phyloP scores from a whole-genome alignment of 2,888 invertebrate species.

The Chloroclystis v-ata region DNA sequence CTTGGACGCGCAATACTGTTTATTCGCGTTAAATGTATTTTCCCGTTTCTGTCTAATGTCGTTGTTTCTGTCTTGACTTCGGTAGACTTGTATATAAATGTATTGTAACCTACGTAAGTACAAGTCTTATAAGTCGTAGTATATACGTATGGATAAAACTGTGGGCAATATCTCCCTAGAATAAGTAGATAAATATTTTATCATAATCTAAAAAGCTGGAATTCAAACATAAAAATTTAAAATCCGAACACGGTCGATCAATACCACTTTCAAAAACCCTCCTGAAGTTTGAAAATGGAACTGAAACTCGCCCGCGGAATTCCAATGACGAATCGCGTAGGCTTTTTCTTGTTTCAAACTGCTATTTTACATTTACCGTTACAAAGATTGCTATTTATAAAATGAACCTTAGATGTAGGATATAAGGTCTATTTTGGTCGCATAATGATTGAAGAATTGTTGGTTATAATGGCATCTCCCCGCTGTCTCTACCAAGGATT shows the following conservation, averaged over 20 bases:
- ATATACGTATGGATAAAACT: too few relatives aligned
- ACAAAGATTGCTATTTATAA: slow-evolving; percentile 3
- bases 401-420: background rate
- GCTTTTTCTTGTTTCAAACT: slow-evolving; percentile 71
- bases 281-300: slow-evolving; percentile 61
- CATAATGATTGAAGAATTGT: background rate
- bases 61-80: too few relatives aligned
- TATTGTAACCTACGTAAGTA: too few relatives aligned
- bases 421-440: slow-evolving; percentile 7
- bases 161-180: too few relatives aligned
- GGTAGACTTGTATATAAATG: too few relatives aligned
- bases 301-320: slow-evolving; percentile 70
- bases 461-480: slow-evolving; percentile 56
- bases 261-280: slow-evolving; percentile 54
- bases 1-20: too few relatives aligned
- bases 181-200: too few relatives aligned
- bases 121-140: too few relatives aligned
- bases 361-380: slow-evolving; percentile 33
- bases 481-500: slow-evolving; percentile 74
- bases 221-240: too few relatives aligned
- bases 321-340: slow-evolving; percentile 75
- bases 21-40: too few relatives aligned
- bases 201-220: too few relatives aligned
- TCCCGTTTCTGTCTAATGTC: too few relatives aligned
- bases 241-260: slow-evolving; percentile 31